These are phyloP conservation scores for Nycticorax nycticorax DNA, from an alignment of 2,113 vertebrate genomes.

Conservation along the genomic window DNA sequence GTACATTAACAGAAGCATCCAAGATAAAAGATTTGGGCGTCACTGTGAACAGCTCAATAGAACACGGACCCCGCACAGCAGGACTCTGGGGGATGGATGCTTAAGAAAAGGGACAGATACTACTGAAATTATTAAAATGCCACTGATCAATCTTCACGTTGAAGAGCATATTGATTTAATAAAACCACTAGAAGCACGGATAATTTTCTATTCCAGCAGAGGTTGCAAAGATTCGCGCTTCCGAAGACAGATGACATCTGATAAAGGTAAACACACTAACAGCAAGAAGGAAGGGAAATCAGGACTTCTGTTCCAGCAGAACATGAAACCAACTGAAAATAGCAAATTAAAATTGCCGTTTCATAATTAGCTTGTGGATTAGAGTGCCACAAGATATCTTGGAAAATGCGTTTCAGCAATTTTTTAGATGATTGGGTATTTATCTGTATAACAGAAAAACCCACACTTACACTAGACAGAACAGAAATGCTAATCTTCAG, in stretches of 20 bases:
- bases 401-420: conserved; percentile 40
- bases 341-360: conserved; percentile 2
- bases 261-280: neutral
- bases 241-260: neutral
- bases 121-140: conserved; percentile 4
- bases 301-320: neutral
- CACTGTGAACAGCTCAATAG: neutral
- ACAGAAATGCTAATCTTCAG: neutral
- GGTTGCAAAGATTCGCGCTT: neutral
- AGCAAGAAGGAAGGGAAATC: conserved; percentile 4
- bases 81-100: neutral
- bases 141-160: neutral
- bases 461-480: neutral
- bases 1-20: neutral
- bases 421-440: conserved; percentile 20
- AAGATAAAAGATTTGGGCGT: neutral
- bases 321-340: neutral
- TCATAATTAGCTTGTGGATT: conserved; percentile 27
- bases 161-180: neutral
- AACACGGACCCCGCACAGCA: neutral
- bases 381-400: neutral
- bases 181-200: neutral
- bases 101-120: neutral
- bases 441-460: conserved; percentile 3
- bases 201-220: neutral